Base-by-base conservation (phyloP, 1,140 invertebrate species). In the Macrobrachium nipponense region DNA sequence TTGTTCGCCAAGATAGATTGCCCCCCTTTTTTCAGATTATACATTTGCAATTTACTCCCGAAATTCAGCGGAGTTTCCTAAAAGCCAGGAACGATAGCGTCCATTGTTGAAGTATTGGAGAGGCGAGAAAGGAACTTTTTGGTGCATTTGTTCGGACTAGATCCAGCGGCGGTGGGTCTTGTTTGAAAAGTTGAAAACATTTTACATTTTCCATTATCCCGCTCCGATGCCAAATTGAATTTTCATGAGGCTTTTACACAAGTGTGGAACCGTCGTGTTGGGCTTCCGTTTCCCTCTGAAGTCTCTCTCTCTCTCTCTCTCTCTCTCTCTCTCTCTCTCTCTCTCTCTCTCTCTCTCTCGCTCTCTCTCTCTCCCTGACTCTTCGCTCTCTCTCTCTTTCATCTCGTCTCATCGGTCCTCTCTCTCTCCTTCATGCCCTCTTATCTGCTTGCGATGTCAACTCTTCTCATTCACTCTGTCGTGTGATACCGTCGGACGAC, bases 101-200 rank as follows among this genome's bases (percentile, higher is more conserved):
- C 51, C 51, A 51, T 51, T 68, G 20, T 70, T 12, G 15, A 36
- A 27, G 8, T 27, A 36, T 70, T 23, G 23, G 66, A 27, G 60
- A n/a, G 78, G 59, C 78, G 59, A 64, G 59, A 43, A 18, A 20
- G 78, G 36, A 18, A 44, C 44, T 59, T 70, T 73, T 82, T 82
- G 44, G 51, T 58, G 15, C 10, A 77, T 62, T 86, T n/a, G n/a
- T n/a, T 79, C 76, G 77, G 64, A 79, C 76, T 43, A 17, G 83
- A 51, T 61, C 59, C 83, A 60, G 77, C 83, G 80, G 83, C 77
- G 77, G 83, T 80, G 77, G 76, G 77, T 86, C 83, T 86, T 86
- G 83, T 86, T 86, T 86, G 83, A 86, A 86, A 86, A 86, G 83
- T 86, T 86, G 83, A 86, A 86, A 86, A 86, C 83, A 86, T 86